phyloP scores from a whole-genome alignment of 1,140 invertebrate genomes.

The Bradysia coprophila region DNA sequence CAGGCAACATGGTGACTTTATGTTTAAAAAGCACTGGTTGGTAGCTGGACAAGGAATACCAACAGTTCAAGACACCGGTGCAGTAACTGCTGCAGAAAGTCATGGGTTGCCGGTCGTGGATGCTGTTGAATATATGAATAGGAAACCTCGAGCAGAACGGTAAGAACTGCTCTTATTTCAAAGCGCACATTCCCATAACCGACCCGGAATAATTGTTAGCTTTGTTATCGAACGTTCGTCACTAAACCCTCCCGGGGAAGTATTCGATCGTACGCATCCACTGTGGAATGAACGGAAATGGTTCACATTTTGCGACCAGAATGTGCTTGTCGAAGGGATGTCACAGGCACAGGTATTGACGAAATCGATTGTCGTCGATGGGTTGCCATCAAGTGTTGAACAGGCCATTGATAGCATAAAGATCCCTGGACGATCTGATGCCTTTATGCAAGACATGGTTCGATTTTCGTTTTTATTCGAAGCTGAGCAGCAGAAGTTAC shows the following conservation, averaged over 20 bases:
- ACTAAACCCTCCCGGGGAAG: too few relatives aligned
- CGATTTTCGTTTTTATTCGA: constrained; percentile 56
- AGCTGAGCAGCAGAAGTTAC: constrained; percentile 53
- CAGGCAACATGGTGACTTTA: constrained; percentile 45
- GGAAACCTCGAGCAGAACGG: constrained; percentile 15
- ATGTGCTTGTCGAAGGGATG: constrained; percentile 48
- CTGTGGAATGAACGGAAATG: constrained; percentile 40
- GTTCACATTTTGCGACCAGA: constrained; percentile 34
- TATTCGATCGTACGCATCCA: constrained; percentile 34
- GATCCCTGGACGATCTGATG: constrained; percentile 29
- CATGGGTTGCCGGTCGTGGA: constrained; percentile 32
- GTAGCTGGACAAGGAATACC: constrained; percentile 37
- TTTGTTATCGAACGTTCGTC: too few relatives aligned
- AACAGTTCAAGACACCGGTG: constrained; percentile 26
- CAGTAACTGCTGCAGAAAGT: constrained; percentile 27
- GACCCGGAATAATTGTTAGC: too few relatives aligned
- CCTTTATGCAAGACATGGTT: constrained; percentile 37
- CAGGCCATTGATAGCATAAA: constrained; percentile 25
- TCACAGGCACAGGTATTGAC: constrained; percentile 52
- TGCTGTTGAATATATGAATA: constrained; percentile 28
- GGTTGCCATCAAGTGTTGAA: constrained; percentile 37
- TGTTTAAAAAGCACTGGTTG: constrained; percentile 45
- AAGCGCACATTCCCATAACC: too few relatives aligned
- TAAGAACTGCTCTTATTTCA: too few relatives aligned
- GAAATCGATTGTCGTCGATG: constrained; percentile 46